phyloP scores from a whole-genome alignment of 2,888 invertebrate genomes.

The Holacanthella duospinosa region DNA sequence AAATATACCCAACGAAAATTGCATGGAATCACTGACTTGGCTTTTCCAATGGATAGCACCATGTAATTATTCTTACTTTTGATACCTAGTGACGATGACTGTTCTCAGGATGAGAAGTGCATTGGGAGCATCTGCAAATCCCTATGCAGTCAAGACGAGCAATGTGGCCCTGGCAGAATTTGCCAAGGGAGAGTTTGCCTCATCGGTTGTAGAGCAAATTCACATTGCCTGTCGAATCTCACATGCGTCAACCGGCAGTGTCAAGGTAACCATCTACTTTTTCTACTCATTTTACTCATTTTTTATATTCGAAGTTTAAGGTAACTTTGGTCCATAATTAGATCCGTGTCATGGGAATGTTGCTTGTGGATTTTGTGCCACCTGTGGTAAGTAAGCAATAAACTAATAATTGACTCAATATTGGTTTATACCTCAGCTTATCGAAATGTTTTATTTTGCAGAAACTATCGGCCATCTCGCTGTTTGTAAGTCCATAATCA shows the following conservation, averaged over 20 bases:
- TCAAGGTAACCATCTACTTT: conserved; percentile 55
- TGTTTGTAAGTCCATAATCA: neutral
- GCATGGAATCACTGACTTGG: too few species aligned
- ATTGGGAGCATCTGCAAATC: conserved; percentile 67
- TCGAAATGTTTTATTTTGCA: neutral
- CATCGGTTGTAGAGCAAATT: conserved; percentile 75
- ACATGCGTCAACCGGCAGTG: conserved; percentile 75
- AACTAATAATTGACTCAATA: conserved; percentile 57
- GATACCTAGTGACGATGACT: conserved; percentile 60
- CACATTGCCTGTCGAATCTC: conserved; percentile 60
- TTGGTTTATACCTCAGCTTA: too few species aligned
- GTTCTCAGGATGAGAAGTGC: conserved; percentile 75
- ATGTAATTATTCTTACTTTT: too few species aligned
- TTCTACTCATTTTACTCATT: too few species aligned
- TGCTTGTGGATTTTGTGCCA: conserved; percentile 72
- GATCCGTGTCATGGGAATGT: conserved; percentile 66
- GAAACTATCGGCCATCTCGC: neutral
- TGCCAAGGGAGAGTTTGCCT: conserved; percentile 78
- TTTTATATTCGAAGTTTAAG: neutral
- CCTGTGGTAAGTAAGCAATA: conserved; percentile 53
- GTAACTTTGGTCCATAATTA: conserved; percentile 40
- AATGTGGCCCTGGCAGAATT: conserved; percentile 69
- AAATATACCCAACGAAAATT: too few species aligned
- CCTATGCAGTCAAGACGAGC: conserved; percentile 74
- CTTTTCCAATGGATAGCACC: too few species aligned